Conservation (phyloP, 2,113 vertebrate species). For the Patagioenas fasciata region DNA sequence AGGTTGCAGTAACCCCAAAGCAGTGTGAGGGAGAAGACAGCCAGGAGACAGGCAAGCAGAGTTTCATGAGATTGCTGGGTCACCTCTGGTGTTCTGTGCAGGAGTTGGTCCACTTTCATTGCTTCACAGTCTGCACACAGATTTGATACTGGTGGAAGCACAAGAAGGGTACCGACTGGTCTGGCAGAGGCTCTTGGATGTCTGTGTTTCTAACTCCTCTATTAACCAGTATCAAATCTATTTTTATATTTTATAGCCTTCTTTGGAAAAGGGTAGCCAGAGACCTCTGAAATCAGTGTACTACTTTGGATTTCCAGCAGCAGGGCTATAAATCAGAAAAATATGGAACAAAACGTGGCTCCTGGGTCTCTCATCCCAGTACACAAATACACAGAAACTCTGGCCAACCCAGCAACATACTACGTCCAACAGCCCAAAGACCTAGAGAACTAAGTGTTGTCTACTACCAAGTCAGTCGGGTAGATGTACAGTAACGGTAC, state of each 20-base stretch:
- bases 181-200: background rate
- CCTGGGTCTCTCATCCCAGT: background rate
- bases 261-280: background rate
- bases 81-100: accelerated
- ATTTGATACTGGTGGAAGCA: background rate
- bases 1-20: background rate
- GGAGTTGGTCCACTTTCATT: accelerated
- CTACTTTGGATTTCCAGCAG: background rate
- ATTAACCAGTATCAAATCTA: background rate
- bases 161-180: background rate
- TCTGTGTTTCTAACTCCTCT: background rate
- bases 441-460: background rate
- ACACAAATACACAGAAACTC: background rate
- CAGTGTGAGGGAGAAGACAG: background rate
- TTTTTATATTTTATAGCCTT: background rate
- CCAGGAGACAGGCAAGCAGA: background rate
- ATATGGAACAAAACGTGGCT: background rate
- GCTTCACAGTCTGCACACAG: background rate
- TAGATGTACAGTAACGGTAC: background rate
- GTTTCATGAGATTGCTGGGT: background rate
- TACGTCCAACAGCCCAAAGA: background rate
- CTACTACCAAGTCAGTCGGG: background rate
- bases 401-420: background rate
- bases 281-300: background rate
- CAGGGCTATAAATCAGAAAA: background rate